Evolutionary conservation across 2,797 vertebrate genomes (phyloP).

Genomic region (Columba guinea): DNA sequence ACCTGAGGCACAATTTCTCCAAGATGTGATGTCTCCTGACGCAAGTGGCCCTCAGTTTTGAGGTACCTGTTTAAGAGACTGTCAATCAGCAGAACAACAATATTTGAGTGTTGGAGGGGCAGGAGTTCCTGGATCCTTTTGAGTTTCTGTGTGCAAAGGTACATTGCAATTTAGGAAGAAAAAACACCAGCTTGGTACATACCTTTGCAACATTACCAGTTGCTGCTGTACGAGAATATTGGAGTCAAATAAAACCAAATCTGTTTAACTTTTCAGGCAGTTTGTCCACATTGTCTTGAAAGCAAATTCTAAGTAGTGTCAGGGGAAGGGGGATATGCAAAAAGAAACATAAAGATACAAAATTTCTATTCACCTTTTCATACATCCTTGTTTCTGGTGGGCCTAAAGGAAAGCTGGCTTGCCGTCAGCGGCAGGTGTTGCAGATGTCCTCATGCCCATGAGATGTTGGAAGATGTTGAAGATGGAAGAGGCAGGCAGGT

Average conservation of each 20-base stretch:
- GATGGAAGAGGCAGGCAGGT: background rate
- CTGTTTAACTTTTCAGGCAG: background rate
- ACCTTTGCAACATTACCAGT: background rate
- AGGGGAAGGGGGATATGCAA: background rate
- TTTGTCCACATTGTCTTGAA: background rate
- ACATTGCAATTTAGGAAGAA: background rate
- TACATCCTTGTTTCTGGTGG: background rate
- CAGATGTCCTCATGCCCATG: background rate
- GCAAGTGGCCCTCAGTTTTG: background rate
- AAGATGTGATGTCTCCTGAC: background rate
- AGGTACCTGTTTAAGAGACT: background rate
- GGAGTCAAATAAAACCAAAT: background rate
- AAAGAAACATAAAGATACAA: background rate
- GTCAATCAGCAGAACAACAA: background rate
- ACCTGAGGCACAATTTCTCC: background rate
- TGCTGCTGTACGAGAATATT: background rate
- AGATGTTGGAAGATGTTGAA: background rate
- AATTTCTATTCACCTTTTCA: background rate
- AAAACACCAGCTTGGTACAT: fast-evolving
- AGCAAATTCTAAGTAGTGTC: background rate
- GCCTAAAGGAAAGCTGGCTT: background rate
- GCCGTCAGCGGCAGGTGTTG: background rate
- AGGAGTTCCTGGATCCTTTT: background rate
- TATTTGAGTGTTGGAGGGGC: background rate
- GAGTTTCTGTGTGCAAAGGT: background rate